Base-by-base conservation (phyloP, 2,113 vertebrate genomes). In the Poecile atricapillus region DNA sequence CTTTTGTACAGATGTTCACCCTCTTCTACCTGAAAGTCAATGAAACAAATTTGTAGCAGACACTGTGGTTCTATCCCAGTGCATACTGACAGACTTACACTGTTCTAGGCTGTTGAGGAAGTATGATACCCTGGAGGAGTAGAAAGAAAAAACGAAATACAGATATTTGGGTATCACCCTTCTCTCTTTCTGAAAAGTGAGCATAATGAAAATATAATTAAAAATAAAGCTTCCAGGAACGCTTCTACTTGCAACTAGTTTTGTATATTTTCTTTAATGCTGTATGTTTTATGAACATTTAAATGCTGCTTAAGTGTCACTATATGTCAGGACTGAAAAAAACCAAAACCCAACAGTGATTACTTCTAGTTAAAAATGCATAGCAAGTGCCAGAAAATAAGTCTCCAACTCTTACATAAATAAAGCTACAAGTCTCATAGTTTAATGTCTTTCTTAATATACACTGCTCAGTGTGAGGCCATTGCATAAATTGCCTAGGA, bases 1-100 rank as follows among this genome's bases (percentile, higher is more conserved):
- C 10, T 91, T 87, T 12, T 0, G 0, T 37, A 15, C 0, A 1
- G 7, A 20, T 46, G 19, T 28, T 64, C 23, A 43, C 9, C 6
- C 4, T 35, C 10, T 41, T 8, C 5, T 43, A 24, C 21, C 8
- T 20, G 63, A 77, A 75, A 12, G 14, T 46, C 41, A 64, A 41
- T 22, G 33, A 50, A 85, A 44, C 9, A 33, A 35, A 39, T 46
- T 52, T 37, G 18, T 43, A 46, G 39, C 23, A 71, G 44, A 33
- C 7, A 6, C 21, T n/a, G 27, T 20, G 8, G 5, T 20, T 68
- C 25, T 79, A 27, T 60, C 11, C 49, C 22, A 46, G 10, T 8
- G 27, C 8, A 19, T 18, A 10, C 5, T 46, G 52, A 69, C 43
- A 79, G 25, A 30, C 12, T 64, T 24, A 12, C 50, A 10, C 10